Evolutionary conservation across 2,113 vertebrate species (phyloP).

Genomic region (Glaucidium brasilianum): DNA sequence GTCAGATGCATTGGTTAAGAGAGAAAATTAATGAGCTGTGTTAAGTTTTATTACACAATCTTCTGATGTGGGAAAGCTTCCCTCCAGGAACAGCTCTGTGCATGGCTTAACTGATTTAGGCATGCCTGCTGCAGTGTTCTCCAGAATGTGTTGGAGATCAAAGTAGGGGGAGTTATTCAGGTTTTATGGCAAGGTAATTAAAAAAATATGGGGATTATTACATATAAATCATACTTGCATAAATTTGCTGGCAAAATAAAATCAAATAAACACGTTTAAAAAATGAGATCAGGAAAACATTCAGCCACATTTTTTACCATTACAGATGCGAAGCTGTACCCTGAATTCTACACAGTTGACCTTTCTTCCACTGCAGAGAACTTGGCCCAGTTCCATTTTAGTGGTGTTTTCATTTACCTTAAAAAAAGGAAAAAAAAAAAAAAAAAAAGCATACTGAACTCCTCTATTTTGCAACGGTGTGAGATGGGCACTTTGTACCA

Average conservation of each 20-base stretch:
- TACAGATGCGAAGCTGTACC: background rate
- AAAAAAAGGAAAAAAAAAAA: background rate
- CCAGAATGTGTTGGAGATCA: constrained; percentile 74
- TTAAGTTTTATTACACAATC: constrained; percentile 77
- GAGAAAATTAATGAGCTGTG: constrained; percentile 85
- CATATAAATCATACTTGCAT: constrained; percentile 68
- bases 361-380: background rate
- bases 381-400: background rate
- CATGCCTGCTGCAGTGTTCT: constrained; percentile 63
- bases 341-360: background rate
- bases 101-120: constrained; percentile 70
- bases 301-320: background rate
- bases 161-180: constrained; percentile 68
- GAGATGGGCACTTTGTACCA: background rate
- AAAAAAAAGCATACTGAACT: background rate
- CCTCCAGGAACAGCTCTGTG: constrained; percentile 52
- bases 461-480: background rate
- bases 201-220: constrained; percentile 72
- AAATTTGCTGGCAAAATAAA: constrained; percentile 67
- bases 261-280: constrained; percentile 33
- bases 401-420: background rate
- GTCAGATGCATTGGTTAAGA: constrained; percentile 82
- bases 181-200: constrained; percentile 76
- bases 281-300: constrained; percentile 37
- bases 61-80: constrained; percentile 78